These are phyloP conservation scores for Lordiphosa stackelbergi DNA, from an alignment of 1,140 invertebrate genomes.

Conservation along the genomic window DNA sequence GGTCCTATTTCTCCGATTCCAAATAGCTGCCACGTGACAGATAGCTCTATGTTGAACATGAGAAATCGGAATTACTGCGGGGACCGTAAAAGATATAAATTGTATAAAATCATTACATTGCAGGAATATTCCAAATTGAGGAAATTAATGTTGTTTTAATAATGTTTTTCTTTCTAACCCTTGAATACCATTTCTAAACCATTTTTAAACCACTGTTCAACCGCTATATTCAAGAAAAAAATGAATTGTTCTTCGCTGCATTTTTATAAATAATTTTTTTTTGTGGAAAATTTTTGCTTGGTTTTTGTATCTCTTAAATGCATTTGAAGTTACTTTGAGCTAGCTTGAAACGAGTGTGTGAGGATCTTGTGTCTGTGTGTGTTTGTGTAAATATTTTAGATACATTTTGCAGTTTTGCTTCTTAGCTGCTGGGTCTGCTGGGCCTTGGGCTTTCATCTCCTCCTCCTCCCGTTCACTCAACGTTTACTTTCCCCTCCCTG, in stretches of 20 bases:
- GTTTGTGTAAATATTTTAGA: slow-evolving; percentile 57
- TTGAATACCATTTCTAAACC: neutral
- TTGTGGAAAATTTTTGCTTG: slow-evolving; percentile 15
- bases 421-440: slow-evolving; percentile 46
- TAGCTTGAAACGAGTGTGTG: slow-evolving; percentile 56
- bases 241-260: slow-evolving; percentile 22
- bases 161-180: no score
- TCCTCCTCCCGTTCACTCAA: slow-evolving; percentile 11
- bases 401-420: slow-evolving; percentile 57
- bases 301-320: slow-evolving; percentile 51
- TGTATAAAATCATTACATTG: no score
- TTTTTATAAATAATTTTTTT: slow-evolving; percentile 10
- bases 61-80: no score
- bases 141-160: no score
- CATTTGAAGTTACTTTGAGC: slow-evolving; percentile 68
- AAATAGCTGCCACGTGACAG: no score
- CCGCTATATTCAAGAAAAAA: neutral
- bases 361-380: slow-evolving; percentile 13
- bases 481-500: slow-evolving; percentile 35
- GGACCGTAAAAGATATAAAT: no score
- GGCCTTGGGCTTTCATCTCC: slow-evolving; percentile 47
- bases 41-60: no score
- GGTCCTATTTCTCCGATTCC: no score
- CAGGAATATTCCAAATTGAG: no score
- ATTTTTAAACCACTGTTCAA: slow-evolving; percentile 11